Conservation (phyloP, 1,140 invertebrate species). For the Bicyclus anynana region DNA sequence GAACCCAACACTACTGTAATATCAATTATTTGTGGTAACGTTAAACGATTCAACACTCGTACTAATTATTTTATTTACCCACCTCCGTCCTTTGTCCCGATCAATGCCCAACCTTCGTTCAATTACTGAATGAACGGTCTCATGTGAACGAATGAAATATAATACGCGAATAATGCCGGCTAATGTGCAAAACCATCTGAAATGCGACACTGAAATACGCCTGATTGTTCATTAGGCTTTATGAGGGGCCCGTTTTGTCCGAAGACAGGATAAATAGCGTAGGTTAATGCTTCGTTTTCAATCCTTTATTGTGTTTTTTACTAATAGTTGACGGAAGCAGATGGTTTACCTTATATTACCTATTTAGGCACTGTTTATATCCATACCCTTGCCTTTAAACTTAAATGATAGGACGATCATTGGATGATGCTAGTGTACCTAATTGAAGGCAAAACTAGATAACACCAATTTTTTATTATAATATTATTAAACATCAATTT, state of each 20-base stretch:
- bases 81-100: constrained; percentile 33
- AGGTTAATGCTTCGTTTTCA: not conserved
- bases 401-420: no score
- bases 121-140: constrained; percentile 32
- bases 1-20: constrained; percentile 40
- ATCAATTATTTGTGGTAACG: constrained; percentile 52
- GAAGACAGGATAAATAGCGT: constrained; percentile 1
- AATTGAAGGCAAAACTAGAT: no score
- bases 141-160: constrained; percentile 46
- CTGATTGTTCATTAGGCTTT: constrained; percentile 24
- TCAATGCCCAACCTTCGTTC: constrained; percentile 34
- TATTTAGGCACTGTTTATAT: no score
- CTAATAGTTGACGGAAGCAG: no score
- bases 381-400: no score
- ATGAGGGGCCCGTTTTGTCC: not conserved
- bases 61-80: constrained; percentile 71
- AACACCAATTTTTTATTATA: no score
- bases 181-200: constrained; percentile 51
- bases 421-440: no score
- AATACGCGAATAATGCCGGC: constrained; percentile 53
- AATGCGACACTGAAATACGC: constrained; percentile 40
- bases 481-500: no score
- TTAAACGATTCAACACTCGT: constrained; percentile 61
- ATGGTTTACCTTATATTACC: no score
- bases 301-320: not conserved